phyloP scores from a whole-genome alignment of 2,113 vertebrate genomes.

The Lutjanus erythropterus region DNA sequence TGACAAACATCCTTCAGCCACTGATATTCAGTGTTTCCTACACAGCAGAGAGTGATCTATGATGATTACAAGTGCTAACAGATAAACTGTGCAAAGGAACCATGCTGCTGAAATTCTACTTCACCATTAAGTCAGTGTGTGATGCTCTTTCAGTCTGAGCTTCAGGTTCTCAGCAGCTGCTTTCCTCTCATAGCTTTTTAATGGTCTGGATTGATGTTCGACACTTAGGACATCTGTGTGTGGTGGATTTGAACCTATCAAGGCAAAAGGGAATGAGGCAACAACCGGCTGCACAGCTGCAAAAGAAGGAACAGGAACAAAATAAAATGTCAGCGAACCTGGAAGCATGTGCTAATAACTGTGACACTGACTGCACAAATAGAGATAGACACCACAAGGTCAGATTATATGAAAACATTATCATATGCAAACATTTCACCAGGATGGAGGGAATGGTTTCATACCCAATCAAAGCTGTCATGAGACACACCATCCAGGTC shows the following conservation, averaged over 20 bases:
- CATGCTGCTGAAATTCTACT: not conserved
- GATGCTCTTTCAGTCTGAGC: not conserved
- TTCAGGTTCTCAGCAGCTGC: not conserved
- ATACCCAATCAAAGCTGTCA: constrained; percentile 69
- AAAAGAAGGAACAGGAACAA: constrained; percentile 12
- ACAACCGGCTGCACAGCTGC: constrained; percentile 81
- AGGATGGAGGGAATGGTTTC: not conserved
- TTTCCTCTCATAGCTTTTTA: constrained; percentile 71
- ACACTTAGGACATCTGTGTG: constrained; percentile 82
- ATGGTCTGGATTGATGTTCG: constrained; percentile 56
- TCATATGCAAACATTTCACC: constrained; percentile 40
- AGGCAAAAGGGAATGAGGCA: constrained; percentile 83
- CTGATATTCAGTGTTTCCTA: not conserved
- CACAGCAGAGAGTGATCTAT: not conserved
- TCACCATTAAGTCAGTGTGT: not conserved
- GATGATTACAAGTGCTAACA: not conserved
- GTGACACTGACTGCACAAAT: not conserved
- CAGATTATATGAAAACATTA: not conserved
- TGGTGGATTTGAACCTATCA: constrained; percentile 62
- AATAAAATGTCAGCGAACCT: constrained; percentile 5
- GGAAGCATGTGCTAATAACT: not conserved
- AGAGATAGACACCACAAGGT: constrained; percentile 2
- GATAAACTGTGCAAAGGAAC: not conserved
- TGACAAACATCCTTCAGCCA: not conserved
- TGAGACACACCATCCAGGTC: constrained; percentile 73